Evolutionary conservation across 2,797 vertebrate species (phyloP).

Genomic region (Rhincodon typus): DNA sequence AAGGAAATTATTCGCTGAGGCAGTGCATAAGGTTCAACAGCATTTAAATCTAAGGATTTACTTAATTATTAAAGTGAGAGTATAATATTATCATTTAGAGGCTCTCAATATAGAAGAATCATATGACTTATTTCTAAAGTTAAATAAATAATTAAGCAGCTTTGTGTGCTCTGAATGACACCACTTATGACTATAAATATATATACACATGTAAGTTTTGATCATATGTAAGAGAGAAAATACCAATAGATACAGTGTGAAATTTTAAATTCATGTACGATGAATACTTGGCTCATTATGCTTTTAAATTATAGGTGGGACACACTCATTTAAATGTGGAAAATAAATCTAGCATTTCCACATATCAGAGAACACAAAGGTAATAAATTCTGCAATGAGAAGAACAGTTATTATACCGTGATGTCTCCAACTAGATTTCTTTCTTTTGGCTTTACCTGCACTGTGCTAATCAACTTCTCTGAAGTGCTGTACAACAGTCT

Average conservation of each 20-base stretch:
- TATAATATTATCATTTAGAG: not conserved
- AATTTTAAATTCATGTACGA: not conserved
- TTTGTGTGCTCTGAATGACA: not conserved
- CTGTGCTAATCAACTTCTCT: not conserved
- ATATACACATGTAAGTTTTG: not conserved
- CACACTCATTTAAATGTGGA: not conserved
- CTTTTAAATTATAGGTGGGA: not conserved
- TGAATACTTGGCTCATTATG: not conserved
- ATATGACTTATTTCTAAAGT: not conserved
- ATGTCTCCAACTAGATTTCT: not conserved
- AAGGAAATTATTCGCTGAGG: not conserved
- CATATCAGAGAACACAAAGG: not conserved
- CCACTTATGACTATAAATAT: not conserved
- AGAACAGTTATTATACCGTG: not conserved
- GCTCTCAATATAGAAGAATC: not conserved
- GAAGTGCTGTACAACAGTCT: not conserved
- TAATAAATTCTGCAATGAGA: not conserved
- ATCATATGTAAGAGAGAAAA: not conserved
- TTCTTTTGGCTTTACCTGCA: constrained; percentile 17
- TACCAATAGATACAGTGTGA: not conserved
- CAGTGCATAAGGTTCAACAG: not conserved
- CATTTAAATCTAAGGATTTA: not conserved
- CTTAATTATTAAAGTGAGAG: not conserved
- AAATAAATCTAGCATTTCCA: not conserved
- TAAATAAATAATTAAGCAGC: not conserved